Evolutionary conservation across 2,888 invertebrate species (phyloP).

Genomic region (Hyposoter dolosus): DNA sequence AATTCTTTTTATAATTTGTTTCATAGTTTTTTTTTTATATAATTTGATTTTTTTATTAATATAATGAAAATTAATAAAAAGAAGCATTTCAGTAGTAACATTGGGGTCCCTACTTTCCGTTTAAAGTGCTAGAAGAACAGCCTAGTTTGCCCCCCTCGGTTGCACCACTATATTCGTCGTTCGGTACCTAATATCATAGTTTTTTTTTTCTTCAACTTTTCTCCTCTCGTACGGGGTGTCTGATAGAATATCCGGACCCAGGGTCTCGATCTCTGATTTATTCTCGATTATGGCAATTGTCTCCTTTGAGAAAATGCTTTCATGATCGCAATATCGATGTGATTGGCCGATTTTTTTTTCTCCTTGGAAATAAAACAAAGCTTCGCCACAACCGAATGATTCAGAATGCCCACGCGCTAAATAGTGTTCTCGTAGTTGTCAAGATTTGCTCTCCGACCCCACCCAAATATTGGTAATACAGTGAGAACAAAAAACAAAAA

Average conservation of each 20-base stretch:
- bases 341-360: neutral
- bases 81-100: conserved; percentile 81
- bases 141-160: conserved; percentile 86
- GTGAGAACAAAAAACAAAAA: neutral
- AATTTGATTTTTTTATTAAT: conserved; percentile 70
- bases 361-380: neutral
- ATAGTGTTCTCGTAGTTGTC: conserved; percentile 2
- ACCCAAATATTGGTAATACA: neutral
- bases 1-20: conserved; percentile 52
- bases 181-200: conserved; percentile 67
- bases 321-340: conserved; percentile 32
- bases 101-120: conserved; percentile 86
- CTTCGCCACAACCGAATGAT: conserved; percentile 26
- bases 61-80: conserved; percentile 58
- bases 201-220: neutral
- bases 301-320: conserved; percentile 18
- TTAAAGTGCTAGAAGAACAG: conserved; percentile 90
- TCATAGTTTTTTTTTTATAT: neutral
- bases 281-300: conserved; percentile 9
- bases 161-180: conserved; percentile 84
- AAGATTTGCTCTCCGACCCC: conserved; percentile 48
- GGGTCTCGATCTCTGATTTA: conserved; percentile 20
- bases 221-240: conserved; percentile 73
- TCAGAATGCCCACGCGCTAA: conserved; percentile 47
- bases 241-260: conserved; percentile 69